A percentile compares a stretch with the other conserved stretches of the same genome.
These are phyloP conservation scores for Oscheius sp. DNA, from an alignment of 2,888 invertebrate species.

Conservation along the genomic window DNA sequence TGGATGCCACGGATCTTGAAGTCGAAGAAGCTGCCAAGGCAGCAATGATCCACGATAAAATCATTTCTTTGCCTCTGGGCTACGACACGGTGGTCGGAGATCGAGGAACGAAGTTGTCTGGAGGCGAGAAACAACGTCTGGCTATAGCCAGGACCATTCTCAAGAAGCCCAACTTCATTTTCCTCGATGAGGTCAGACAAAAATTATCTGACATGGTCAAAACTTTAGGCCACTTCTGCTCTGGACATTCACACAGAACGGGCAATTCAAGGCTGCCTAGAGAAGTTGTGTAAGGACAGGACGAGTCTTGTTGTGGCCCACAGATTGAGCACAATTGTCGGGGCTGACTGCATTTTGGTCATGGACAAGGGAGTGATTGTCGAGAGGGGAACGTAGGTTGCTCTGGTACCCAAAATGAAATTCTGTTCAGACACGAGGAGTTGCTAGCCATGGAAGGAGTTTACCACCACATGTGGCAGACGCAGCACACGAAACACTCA, in stretches of 20 bases:
- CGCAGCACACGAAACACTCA: slow-evolving; percentile 7
- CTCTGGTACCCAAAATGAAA: neutral
- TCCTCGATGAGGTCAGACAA: slow-evolving; percentile 86
- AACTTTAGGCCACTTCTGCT: slow-evolving; percentile 80
- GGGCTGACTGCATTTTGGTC: slow-evolving; percentile 93
- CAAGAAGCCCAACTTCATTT: slow-evolving; percentile 88
- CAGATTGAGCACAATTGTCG: slow-evolving; percentile 88
- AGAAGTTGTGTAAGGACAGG: slow-evolving; percentile 83
- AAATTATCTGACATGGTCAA: neutral
- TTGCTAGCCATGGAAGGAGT: slow-evolving; percentile 17
- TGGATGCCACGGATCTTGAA: slow-evolving; percentile 84
- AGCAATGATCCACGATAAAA: slow-evolving; percentile 93
- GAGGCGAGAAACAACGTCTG: slow-evolving; percentile 96
- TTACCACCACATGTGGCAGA: slow-evolving; percentile 30
- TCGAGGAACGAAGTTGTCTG: slow-evolving; percentile 91
- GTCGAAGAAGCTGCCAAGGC: slow-evolving; percentile 88
- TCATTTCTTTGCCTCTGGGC: slow-evolving; percentile 86
- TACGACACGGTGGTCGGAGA: slow-evolving; percentile 83
- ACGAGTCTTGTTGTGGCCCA: slow-evolving; percentile 93
- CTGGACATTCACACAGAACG: slow-evolving; percentile 94
- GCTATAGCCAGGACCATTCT: slow-evolving; percentile 94
- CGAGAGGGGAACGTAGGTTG: slow-evolving; percentile 85
- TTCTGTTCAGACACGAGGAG: slow-evolving; percentile 22
- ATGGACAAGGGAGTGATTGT: slow-evolving; percentile 89
- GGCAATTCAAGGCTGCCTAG: slow-evolving; percentile 80